Evolutionary conservation across 2,888 invertebrate species (phyloP), one percentile per base, ranked within the genome.

Genomic region (Aporophyla nigra): DNA sequence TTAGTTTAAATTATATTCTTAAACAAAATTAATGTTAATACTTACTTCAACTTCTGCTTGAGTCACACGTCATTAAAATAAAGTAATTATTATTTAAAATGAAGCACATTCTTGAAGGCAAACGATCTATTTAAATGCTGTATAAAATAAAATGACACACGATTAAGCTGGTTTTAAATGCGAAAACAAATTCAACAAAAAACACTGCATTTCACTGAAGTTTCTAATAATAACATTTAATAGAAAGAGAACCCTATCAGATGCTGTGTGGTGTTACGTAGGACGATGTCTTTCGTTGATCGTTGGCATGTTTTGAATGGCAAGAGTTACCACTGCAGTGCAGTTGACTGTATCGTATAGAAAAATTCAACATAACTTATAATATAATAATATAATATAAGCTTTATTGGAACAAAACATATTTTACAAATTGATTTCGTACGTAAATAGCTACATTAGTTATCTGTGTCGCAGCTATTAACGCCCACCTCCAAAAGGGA

Each of bases 61-160:
- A 82, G 73, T 71, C 53, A 82, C 62, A 77, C 65, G 71, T 66
- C 62, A 80, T 56, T 54, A 71, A 85, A 71, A 40, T 74, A 61
- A 70, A 70, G 59, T 71, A 70, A 73, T 65, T 74, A 82, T 73
- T 78, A 85, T 77, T 81, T 75, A 80, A 85, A 81, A 80, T 71
- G 87, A 90, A 90, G 87, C 90, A 89, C 87, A 91, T 87, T 87
- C 87, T 83, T 86, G 89, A 89, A 91, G 90, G 90, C 86, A 89
- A 86, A 85, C 80, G 88, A 81, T 79, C 86, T 83, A 69, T 84
- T 80, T 86, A 79, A 88, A 83, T 87, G 87, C 91, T 89, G 90
- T 84, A 84, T 88, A 82, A 78, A 85, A 85, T 83, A 89, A 87
- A 89, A 79, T 70, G 77, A 83, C 84, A 84, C 76, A 81, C 77